These are phyloP conservation scores for Euura saliciscinereae DNA, from an alignment of 1,140 invertebrate species.

Conservation along the genomic window DNA sequence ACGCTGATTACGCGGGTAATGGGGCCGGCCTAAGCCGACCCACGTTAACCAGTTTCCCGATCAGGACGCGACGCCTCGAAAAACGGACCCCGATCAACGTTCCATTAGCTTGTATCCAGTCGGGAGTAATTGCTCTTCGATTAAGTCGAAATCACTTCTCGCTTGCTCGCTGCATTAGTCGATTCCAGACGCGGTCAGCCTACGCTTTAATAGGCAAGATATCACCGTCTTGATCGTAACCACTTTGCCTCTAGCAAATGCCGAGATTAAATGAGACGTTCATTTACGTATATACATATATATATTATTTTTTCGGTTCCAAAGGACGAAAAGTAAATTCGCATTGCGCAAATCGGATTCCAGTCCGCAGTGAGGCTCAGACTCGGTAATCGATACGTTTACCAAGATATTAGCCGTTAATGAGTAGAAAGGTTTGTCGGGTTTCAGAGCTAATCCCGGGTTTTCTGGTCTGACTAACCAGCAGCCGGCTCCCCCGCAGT, in stretches of 20 bases:
- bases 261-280: neutral
- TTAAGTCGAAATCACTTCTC: neutral
- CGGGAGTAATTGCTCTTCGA: neutral
- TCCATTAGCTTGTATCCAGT: neutral
- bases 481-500: constrained; percentile 12
- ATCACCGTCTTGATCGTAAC: neutral
- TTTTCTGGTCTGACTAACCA: neutral
- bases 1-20: too few species aligned
- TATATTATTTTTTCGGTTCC: neutral
- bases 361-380: neutral
- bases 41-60: too few species aligned
- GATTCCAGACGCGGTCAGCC: neutral
- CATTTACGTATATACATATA: neutral
- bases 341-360: too few species aligned
- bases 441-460: neutral
- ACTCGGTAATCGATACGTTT: neutral
- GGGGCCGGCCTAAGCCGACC: too few species aligned
- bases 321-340: too few species aligned
- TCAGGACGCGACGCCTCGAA: neutral
- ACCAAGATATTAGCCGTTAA: constrained; percentile 5
- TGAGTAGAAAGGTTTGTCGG: neutral
- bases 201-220: neutral
- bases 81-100: neutral
- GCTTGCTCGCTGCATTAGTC: neutral
- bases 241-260: neutral